Percentiles rank a stretch among this genome's conserved stretches.
Conservation (phyloP, 2,113 vertebrate genomes). For the Glaucomys volans region DNA sequence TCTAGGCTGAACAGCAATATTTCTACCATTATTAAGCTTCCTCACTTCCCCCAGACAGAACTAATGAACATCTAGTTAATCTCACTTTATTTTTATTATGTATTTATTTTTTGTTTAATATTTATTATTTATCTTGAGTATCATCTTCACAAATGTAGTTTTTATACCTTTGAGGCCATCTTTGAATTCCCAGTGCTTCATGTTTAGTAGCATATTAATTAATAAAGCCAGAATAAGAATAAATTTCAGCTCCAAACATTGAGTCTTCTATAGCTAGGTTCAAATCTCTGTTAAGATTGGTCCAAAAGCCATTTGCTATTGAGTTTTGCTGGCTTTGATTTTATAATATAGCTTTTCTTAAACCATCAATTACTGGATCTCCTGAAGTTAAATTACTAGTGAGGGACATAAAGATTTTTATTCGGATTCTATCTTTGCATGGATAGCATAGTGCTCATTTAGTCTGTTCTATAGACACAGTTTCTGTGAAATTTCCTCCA, state of each 20-base stretch:
- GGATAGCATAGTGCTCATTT: not conserved
- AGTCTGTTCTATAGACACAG: not conserved
- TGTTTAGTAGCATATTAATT: not conserved
- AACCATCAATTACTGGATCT: not conserved
- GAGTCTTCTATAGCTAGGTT: not conserved
- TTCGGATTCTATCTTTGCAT: not conserved
- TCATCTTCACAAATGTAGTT: not conserved
- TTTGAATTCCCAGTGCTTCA: not conserved
- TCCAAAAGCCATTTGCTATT: not conserved
- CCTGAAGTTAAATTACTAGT: not conserved
- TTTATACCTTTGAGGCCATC: not conserved
- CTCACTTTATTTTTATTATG: not conserved
- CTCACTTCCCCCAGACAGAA: not conserved
- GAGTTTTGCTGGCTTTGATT: constrained; percentile 54
- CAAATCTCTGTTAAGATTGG: not conserved
- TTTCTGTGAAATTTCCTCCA: not conserved
- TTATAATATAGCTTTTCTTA: not conserved
- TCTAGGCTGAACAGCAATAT: not conserved
- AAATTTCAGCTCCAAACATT: not conserved
- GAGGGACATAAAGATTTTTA: not conserved
- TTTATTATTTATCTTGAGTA: not conserved
- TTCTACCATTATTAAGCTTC: not conserved
- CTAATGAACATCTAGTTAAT: not conserved
- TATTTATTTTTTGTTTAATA: not conserved
- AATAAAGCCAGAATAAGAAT: not conserved